phyloP scores from a whole-genome alignment of 2,888 invertebrate species.

The Mythimna albipuncta region DNA sequence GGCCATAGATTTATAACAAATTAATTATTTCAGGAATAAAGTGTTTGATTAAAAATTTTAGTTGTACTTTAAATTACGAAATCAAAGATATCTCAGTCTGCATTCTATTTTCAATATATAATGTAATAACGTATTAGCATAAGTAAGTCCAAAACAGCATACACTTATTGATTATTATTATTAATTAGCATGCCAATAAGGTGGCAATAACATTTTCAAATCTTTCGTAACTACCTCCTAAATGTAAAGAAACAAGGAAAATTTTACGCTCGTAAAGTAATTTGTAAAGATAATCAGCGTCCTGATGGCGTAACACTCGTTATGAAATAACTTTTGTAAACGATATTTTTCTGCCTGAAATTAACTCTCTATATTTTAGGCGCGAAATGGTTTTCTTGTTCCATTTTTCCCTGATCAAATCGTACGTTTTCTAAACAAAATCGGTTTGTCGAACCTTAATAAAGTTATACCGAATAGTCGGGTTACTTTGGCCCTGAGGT shows the following conservation, averaged over 20 bases:
- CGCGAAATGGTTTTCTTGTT: neutral
- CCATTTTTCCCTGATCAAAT: neutral
- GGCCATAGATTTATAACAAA: slow-evolving; percentile 61
- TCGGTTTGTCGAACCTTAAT: neutral
- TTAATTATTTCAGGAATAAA: slow-evolving; percentile 53
- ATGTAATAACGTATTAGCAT: slow-evolving; percentile 44
- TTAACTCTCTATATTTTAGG: too few relatives aligned
- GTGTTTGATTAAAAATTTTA: slow-evolving; percentile 53
- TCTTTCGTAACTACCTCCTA: slow-evolving; percentile 21
- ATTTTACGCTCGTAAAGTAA: neutral
- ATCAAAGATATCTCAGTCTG: slow-evolving; percentile 53
- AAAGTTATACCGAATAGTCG: neutral
- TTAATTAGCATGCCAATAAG: slow-evolving; percentile 7
- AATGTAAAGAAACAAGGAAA: slow-evolving; percentile 29
- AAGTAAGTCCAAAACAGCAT: slow-evolving; percentile 41
- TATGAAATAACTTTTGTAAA: neutral
- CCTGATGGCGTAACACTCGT: neutral
- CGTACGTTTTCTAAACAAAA: neutral
- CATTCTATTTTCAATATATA: slow-evolving; percentile 54
- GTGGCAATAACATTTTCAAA: slow-evolving; percentile 7
- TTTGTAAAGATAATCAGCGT: slow-evolving; percentile 10
- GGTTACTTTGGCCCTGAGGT: too few relatives aligned
- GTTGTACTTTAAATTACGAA: slow-evolving; percentile 47
- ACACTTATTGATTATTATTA: slow-evolving; percentile 21
- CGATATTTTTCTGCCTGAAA: too few relatives aligned